Conservation (phyloP, 1,140 invertebrate genomes). For the Brachionus koreanus region DNA sequence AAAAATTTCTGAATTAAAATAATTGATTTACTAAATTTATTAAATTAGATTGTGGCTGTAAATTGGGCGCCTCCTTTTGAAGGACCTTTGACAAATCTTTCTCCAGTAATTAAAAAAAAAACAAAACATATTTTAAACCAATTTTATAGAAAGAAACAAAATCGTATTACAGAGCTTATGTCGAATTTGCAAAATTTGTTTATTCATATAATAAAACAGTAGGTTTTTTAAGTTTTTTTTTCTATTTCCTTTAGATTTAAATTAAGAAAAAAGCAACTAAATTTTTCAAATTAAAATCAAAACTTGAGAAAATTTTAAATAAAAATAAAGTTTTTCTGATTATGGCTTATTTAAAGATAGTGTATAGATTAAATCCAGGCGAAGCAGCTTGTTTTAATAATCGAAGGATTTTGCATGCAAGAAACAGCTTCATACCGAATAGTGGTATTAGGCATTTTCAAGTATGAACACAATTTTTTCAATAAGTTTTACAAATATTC, state of each 20-base stretch:
- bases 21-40: neutral
- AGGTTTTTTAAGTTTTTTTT: conserved; percentile 44
- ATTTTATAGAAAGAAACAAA: conserved; percentile 50
- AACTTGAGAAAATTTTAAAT: neutral
- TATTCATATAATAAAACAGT: conserved; percentile 47
- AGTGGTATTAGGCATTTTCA: conserved; percentile 51
- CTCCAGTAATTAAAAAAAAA: conserved; percentile 45
- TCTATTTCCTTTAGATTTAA: neutral
- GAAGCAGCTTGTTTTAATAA: conserved; percentile 54
- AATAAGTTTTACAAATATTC: neutral
- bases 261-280: neutral
- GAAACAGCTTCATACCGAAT: conserved; percentile 49
- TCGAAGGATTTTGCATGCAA: conserved; percentile 52
- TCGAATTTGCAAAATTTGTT: conserved; percentile 50
- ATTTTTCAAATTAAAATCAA: neutral
- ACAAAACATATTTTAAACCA: neutral
- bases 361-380: conserved; percentile 49
- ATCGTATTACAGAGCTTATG: conserved; percentile 51
- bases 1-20: neutral
- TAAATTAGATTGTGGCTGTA: conserved; percentile 49
- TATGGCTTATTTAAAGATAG: conserved; percentile 47
- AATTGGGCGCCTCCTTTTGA: conserved; percentile 55
- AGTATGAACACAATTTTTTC: conserved; percentile 45
- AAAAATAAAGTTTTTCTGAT: neutral
- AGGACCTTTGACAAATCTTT: conserved; percentile 49